phyloP scores from a whole-genome alignment of 2,113 vertebrate species.

The Amazona guildingii region DNA sequence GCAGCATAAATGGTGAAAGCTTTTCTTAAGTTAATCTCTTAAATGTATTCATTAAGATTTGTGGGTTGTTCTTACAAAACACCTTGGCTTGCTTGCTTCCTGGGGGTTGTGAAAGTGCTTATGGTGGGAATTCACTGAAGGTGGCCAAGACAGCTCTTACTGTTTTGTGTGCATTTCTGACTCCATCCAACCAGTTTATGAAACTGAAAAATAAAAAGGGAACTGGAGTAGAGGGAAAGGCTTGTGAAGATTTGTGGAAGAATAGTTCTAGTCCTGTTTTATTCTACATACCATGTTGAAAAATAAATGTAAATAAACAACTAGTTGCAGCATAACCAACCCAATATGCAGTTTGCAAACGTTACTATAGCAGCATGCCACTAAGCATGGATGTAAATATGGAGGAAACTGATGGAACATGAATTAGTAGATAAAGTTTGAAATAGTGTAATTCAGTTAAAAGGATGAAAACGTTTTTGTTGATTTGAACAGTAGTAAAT shows the following conservation, averaged over 20 bases:
- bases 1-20: neutral
- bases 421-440: neutral
- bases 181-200: neutral
- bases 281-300: neutral
- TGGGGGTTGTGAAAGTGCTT: slow-evolving; percentile 6
- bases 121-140: neutral
- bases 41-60: slow-evolving; percentile 9
- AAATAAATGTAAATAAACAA: neutral
- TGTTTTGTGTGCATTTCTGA: neutral
- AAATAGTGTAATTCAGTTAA: neutral
- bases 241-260: neutral
- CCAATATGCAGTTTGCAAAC: neutral
- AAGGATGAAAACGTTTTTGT: neutral
- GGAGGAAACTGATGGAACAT: neutral
- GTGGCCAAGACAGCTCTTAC: neutral
- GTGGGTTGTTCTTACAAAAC: slow-evolving; percentile 2
- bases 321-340: neutral
- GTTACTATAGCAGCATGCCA: neutral
- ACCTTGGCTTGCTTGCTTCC: neutral
- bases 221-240: neutral
- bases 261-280: neutral
- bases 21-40: slow-evolving; percentile 8
- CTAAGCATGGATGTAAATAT: neutral
- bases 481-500: neutral
- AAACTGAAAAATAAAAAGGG: neutral